Conservation (phyloP, 2,888 invertebrate genomes). For the Chrysolina oricalcia region DNA sequence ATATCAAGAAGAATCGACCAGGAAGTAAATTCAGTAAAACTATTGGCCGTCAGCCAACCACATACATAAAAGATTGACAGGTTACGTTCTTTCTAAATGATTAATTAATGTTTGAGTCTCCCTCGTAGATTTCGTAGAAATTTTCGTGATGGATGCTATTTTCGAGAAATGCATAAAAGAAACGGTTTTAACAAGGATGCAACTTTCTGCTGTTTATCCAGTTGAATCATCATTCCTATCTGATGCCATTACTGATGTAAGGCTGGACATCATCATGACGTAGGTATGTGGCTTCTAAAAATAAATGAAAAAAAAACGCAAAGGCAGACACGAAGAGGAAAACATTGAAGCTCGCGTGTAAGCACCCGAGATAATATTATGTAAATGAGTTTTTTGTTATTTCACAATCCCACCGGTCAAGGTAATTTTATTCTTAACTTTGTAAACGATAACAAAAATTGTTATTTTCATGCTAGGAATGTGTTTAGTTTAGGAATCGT, state of each 20-base stretch:
- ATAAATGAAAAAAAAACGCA: neutral
- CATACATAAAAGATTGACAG: too few relatives aligned
- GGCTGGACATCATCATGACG: neutral
- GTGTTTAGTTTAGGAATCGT: neutral
- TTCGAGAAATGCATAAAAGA: too few relatives aligned
- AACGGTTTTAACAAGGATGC: too few relatives aligned
- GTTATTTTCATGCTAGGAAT: neutral
- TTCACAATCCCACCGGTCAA: neutral
- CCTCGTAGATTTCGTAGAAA: too few relatives aligned
- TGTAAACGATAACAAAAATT: neutral
- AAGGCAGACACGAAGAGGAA: neutral
- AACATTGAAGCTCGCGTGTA: conserved; percentile 16
- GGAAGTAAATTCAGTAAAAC: too few relatives aligned
- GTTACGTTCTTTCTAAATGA: too few relatives aligned
- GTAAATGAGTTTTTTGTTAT: neutral
- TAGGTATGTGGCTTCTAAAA: neutral
- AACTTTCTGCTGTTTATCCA: neutral
- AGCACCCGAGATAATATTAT: neutral
- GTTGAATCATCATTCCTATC: neutral
- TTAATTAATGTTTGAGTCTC: too few relatives aligned
- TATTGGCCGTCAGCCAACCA: too few relatives aligned
- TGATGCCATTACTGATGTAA: neutral
- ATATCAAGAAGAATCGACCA: too few relatives aligned
- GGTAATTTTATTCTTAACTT: neutral
- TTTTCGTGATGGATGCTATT: too few relatives aligned